phyloP scores from a whole-genome alignment of 2,888 invertebrate genomes.

The Sussaba pulchella region DNA sequence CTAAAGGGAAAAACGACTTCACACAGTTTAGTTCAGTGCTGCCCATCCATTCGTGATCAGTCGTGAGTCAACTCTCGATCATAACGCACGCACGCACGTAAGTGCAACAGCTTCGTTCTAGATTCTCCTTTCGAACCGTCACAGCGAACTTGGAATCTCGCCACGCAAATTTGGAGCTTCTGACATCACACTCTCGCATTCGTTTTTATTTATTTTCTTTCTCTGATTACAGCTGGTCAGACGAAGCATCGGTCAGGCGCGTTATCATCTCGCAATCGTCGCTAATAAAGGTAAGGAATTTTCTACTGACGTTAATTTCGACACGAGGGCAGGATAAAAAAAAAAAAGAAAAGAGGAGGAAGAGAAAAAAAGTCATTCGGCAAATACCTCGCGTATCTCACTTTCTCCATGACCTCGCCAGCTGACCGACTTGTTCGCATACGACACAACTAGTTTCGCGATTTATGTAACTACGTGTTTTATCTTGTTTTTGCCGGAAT shows the following conservation, averaged over 20 bases:
- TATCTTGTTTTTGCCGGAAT: not conserved
- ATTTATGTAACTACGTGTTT: conserved; percentile 6
- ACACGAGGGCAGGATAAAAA: no score
- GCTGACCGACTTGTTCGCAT: conserved; percentile 1
- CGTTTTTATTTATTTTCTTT: conserved; percentile 3
- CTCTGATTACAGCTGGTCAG: conserved; percentile 76
- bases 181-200: conserved; percentile 16
- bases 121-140: conserved; percentile 2
- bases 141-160: conserved; percentile 37
- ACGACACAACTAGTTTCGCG: not conserved
- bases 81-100: not conserved
- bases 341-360: no score
- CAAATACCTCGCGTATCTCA: conserved; percentile 51
- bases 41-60: conserved; percentile 28
- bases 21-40: no score
- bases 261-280: conserved; percentile 67
- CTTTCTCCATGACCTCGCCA: conserved; percentile 25
- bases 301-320: not conserved
- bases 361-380: conserved; percentile 27
- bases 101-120: not conserved
- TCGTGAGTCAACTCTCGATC: conserved; percentile 43
- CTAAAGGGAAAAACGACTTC: no score
- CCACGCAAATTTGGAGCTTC: not conserved
- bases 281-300: conserved; percentile 76
- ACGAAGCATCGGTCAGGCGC: conserved; percentile 70